Percentiles rank a stretch among this genome's conserved stretches.
phyloP scores from a whole-genome alignment of 1,140 invertebrate species.

The Bombus difficillimus region DNA sequence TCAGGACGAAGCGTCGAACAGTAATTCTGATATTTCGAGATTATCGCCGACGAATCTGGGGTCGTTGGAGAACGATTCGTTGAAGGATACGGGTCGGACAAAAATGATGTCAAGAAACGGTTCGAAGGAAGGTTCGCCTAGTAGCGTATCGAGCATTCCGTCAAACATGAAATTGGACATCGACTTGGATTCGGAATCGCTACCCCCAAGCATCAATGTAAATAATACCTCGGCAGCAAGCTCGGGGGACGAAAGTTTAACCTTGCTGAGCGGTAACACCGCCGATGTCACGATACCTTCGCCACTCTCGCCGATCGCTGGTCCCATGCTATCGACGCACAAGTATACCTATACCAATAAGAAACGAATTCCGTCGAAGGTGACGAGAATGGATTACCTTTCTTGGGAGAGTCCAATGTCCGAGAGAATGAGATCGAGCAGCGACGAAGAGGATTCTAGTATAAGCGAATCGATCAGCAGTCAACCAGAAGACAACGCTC shows the following conservation, averaged over 20 bases:
- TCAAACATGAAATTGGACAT: constrained; percentile 77
- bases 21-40: constrained; percentile 76
- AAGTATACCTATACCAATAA: constrained; percentile 81
- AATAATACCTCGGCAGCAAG: constrained; percentile 76
- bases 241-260: constrained; percentile 78
- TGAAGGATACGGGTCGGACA: constrained; percentile 61
- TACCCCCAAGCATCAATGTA: constrained; percentile 69
- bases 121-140: constrained; percentile 78
- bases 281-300: constrained; percentile 79
- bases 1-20: constrained; percentile 78
- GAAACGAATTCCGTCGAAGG: constrained; percentile 72
- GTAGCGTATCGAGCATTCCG: constrained; percentile 73
- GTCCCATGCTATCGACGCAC: constrained; percentile 78
- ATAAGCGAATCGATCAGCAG: constrained; percentile 74
- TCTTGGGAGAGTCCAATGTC: constrained; percentile 77
- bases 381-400: constrained; percentile 71
- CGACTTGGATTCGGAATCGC: constrained; percentile 75
- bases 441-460: constrained; percentile 78
- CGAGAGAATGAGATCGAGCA: constrained; percentile 73
- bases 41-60: constrained; percentile 72
- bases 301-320: constrained; percentile 79
- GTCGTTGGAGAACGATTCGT: constrained; percentile 68
- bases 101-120: constrained; percentile 74
- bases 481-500: constrained; percentile 73
- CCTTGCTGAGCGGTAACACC: constrained; percentile 73